Base-by-base conservation (phyloP, 2,797 vertebrate species). In the Rhabdomys pumilio region DNA sequence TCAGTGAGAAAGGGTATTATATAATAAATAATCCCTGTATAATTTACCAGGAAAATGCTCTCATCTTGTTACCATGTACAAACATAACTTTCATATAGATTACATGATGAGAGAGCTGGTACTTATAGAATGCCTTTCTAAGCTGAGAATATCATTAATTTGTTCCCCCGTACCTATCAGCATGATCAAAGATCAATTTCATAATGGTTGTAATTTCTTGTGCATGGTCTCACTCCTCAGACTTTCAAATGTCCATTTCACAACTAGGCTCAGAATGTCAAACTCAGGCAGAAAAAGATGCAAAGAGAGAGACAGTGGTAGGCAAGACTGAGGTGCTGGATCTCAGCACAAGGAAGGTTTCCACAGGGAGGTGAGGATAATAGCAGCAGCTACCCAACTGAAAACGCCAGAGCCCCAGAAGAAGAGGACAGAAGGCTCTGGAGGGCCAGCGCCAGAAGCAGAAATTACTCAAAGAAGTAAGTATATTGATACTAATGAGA, bases 121-220 rank as follows among this genome's bases (percentile, higher is more conserved):
- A 90, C 34, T 92, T 93, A 85, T 53, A 89, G 91, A 95, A 82
- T 31, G 3, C 14, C 34, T 84, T 41, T 34, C 67, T 85, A 92
- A 92, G 6, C 76, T 90, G 41, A 96, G 76, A 88, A 59, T 65
- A 80, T 41, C 38, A 24, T 63, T 94, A 65, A 94, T 87, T 79
- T 67, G 77, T 29, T 83, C 61, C 22, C 67, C 85, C 34, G 14
- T 31, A 55, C 55, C 81, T 67, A 19, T 59, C 22, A 41, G 24
- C 92, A 92, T 20, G 82, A 20, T 26, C 34, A 41, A 63, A 67
- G 29, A 59, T 47, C 47, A 72, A 47, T 84, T 83, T 67, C 63
- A 73, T 87, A 77, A 67, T 72, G 65, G 65, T 29, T 38, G 65
- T 34, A 67, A 77, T 47, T 55, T 47, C 38, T 29, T 93, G 41